These are phyloP conservation scores for Thunnus albacares DNA, from an alignment of 2,797 vertebrate species.

Conservation along the genomic window DNA sequence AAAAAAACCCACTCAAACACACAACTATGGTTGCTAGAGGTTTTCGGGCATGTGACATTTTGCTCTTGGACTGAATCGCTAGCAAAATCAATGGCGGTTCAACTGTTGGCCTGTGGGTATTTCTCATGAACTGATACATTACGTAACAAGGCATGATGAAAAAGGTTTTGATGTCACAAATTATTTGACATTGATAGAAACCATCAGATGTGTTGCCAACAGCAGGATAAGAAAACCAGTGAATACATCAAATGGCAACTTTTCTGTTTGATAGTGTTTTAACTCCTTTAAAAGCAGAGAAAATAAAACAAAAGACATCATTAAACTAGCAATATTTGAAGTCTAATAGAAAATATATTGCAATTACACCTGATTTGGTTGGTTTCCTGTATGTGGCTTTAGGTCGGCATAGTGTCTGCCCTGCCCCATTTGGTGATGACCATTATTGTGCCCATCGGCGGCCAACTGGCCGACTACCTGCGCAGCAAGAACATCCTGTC, in stretches of 20 bases:
- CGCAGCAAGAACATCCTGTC: slow-evolving; percentile 94
- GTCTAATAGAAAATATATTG: not conserved
- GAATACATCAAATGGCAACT: not conserved
- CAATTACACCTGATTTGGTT: slow-evolving; percentile 6
- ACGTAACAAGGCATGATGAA: slow-evolving; percentile 2
- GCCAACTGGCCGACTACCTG: slow-evolving; percentile 95
- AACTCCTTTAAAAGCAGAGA: too few species aligned
- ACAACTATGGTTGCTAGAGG: not conserved
- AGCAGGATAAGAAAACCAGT: not conserved
- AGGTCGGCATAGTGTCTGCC: slow-evolving; percentile 97
- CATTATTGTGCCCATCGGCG: slow-evolving; percentile 97
- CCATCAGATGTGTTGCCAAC: not conserved
- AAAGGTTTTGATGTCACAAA: not conserved
- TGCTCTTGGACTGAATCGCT: slow-evolving; percentile 29
- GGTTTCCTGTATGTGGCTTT: slow-evolving; percentile 43
- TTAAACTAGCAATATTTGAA: not conserved
- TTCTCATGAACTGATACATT: slow-evolving; percentile 8
- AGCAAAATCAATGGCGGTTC: slow-evolving; percentile 31
- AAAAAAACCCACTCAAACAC: not conserved
- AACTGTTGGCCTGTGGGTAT: slow-evolving; percentile 13
- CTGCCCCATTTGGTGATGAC: slow-evolving; percentile 98
- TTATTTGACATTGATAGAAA: not conserved
- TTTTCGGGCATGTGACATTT: slow-evolving; percentile 11
- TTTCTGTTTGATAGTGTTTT: not conserved
- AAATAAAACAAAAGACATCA: not conserved